Evolutionary conservation across 2,797 vertebrate species (phyloP).

Genomic region (Gobio occitaniae): DNA sequence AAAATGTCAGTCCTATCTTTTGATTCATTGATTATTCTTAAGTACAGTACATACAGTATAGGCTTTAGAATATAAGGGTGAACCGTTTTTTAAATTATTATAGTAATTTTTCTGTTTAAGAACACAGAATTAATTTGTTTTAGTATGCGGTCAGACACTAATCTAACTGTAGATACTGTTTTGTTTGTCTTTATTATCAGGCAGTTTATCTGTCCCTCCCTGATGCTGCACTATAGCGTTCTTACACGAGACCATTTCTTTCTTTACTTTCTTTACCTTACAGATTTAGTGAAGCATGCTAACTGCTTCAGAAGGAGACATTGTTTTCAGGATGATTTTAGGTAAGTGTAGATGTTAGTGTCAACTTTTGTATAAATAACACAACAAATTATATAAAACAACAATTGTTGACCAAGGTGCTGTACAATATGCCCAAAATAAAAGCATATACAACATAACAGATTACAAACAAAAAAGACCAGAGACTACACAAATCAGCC

Average conservation of each 20-base stretch:
- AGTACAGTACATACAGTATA: neutral
- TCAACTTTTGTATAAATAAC: neutral
- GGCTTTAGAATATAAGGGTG: neutral
- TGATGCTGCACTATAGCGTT: neutral
- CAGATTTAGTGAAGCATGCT: neutral
- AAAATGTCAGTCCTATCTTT: neutral
- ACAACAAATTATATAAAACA: neutral
- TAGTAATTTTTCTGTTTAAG: neutral
- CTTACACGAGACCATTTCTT: neutral
- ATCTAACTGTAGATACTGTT: neutral
- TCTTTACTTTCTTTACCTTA: neutral
- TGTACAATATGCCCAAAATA: neutral
- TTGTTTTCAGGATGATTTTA: conserved; percentile 29
- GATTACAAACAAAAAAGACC: neutral
- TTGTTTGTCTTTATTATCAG: neutral
- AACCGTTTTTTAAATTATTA: conserved; percentile 8
- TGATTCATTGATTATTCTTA: neutral
- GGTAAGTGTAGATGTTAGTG: neutral
- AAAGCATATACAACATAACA: neutral
- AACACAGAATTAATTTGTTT: neutral
- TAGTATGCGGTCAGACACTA: neutral
- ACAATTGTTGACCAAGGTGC: neutral
- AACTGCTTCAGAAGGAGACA: neutral
- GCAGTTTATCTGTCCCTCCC: neutral
- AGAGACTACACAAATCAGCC: neutral